phyloP scores from a whole-genome alignment of 2,797 vertebrate genomes.

The Nannoperca obscura region DNA sequence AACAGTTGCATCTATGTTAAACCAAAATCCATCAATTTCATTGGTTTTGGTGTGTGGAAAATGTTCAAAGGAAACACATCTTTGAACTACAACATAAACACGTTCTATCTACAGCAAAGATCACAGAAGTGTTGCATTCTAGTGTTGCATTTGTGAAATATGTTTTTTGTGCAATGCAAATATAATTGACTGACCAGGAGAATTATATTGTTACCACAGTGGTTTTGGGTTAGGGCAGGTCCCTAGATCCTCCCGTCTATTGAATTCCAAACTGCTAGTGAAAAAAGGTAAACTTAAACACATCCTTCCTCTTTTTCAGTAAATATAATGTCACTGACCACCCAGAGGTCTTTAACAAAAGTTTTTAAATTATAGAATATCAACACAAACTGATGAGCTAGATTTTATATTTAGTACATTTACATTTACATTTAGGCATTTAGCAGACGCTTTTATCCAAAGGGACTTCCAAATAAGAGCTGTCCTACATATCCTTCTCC shows the following conservation, averaged over 20 bases:
- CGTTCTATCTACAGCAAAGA: not conserved
- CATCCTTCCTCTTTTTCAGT: not conserved
- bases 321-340: not conserved
- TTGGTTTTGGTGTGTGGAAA: not conserved
- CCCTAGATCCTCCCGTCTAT: too few species aligned
- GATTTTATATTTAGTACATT: conserved; percentile 10
- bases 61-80: not conserved
- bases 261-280: too few species aligned
- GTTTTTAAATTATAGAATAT: conserved; percentile 3
- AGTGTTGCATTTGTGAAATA: not conserved
- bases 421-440: too few species aligned
- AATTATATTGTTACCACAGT: not conserved
- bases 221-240: not conserved
- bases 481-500: not conserved
- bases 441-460: too few species aligned
- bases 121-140: not conserved
- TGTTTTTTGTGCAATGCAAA: not conserved
- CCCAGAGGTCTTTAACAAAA: not conserved
- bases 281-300: not conserved
- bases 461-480: too few species aligned
- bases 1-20: not conserved
- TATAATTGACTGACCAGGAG: not conserved
- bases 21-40: not conserved
- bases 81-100: not conserved
- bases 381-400: conserved; percentile 1